Evolutionary conservation across 1,140 invertebrate genomes (phyloP).

Genomic region (Argopecten irradians): DNA sequence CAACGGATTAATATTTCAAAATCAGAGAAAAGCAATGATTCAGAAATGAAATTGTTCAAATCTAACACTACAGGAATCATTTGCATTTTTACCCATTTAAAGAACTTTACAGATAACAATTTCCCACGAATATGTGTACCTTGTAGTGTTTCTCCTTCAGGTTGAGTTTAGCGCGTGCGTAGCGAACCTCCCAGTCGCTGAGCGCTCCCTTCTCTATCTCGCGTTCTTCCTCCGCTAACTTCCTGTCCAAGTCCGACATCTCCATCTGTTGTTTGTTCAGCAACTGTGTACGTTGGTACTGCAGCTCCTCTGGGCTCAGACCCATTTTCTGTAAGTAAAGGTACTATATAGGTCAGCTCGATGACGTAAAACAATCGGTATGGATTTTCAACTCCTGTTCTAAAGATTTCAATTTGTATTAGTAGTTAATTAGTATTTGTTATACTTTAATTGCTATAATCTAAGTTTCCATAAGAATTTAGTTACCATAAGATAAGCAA

Average conservation of each 20-base stretch:
- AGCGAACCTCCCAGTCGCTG: conserved; percentile 72
- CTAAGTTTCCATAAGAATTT: no score
- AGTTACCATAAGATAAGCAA: no score
- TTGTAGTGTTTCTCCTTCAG: conserved; percentile 75
- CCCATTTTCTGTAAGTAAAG: conserved; percentile 64
- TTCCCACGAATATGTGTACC: conserved; percentile 53
- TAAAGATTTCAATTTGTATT: no score
- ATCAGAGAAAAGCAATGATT: no score
- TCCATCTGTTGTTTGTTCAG: conserved; percentile 73
- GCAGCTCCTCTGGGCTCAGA: conserved; percentile 69
- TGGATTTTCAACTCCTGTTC: no score
- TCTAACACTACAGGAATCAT: no score
- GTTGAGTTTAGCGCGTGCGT: conserved; percentile 72
- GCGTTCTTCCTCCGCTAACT: conserved; percentile 61
- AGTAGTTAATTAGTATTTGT: no score
- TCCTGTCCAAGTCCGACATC: conserved; percentile 66
- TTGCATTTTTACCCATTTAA: no score
- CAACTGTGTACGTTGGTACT: conserved; percentile 64
- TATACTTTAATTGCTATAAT: no score
- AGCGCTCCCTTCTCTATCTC: conserved; percentile 67
- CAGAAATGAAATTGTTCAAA: no score
- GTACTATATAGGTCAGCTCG: not conserved
- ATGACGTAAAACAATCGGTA: no score
- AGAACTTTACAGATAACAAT: not conserved
- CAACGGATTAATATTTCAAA: no score